Conservation (phyloP, 1,140 invertebrate genomes). For the Varroa destructor region DNA sequence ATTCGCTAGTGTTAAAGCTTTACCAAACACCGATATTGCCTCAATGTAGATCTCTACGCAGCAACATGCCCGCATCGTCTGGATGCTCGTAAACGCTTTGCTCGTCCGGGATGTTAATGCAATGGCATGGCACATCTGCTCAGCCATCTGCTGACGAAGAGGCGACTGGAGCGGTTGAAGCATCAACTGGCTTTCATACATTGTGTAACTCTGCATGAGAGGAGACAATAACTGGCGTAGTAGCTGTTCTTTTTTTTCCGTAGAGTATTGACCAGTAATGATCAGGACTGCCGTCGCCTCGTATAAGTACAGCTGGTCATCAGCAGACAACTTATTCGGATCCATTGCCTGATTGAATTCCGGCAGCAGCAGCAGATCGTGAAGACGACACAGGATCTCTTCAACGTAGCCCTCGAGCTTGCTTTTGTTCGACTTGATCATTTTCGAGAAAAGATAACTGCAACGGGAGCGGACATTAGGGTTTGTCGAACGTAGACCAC, state of each 20-base stretch:
- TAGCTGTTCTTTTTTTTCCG: slow-evolving; percentile 41
- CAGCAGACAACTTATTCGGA: slow-evolving; percentile 40
- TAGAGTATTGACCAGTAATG: slow-evolving; percentile 42
- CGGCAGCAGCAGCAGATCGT: slow-evolving; percentile 44
- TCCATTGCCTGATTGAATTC: slow-evolving; percentile 40
- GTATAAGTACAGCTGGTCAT: slow-evolving; percentile 50
- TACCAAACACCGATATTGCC: slow-evolving; percentile 45
- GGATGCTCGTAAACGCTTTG: slow-evolving; percentile 49
- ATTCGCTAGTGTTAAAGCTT: slow-evolving; percentile 41
- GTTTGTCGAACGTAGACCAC: slow-evolving; percentile 44
- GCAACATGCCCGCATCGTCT: slow-evolving; percentile 46
- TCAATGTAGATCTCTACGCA: slow-evolving; percentile 46
- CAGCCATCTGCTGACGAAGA: slow-evolving; percentile 37
- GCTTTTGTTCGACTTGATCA: slow-evolving; percentile 42
- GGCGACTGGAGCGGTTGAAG: slow-evolving; percentile 34
- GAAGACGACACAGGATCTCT: slow-evolving; percentile 45
- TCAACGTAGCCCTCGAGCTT: slow-evolving; percentile 42
- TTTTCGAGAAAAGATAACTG: slow-evolving; percentile 47
- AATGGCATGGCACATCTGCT: slow-evolving; percentile 45
- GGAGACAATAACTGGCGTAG: slow-evolving; percentile 43
- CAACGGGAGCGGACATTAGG: slow-evolving; percentile 44
- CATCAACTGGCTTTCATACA: slow-evolving; percentile 38
- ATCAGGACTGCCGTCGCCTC: slow-evolving; percentile 49
- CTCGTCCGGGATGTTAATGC: slow-evolving; percentile 45
- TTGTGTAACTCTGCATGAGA: slow-evolving; percentile 42